These are phyloP conservation scores for Euphonia xanthogaster DNA, from an alignment of 2,797 vertebrate genomes.

Conservation along the genomic window DNA sequence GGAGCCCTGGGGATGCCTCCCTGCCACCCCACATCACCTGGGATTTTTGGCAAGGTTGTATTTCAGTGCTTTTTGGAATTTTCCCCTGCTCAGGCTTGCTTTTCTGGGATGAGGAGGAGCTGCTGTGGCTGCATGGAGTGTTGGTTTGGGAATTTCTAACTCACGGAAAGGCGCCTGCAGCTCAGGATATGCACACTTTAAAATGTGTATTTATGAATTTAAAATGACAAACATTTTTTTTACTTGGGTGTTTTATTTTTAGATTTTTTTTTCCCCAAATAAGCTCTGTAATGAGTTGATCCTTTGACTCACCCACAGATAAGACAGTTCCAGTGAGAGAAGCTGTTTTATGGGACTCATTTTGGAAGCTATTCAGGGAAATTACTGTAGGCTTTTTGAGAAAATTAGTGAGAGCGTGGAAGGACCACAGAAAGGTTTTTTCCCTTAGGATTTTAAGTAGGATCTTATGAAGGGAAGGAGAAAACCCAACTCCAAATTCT, in stretches of 20 bases:
- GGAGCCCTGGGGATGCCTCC: neutral
- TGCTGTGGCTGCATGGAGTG: neutral
- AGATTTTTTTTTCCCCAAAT: neutral
- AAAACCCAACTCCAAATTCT: neutral
- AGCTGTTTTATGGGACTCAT: neutral
- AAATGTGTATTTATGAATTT: neutral
- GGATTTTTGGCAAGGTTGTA: neutral
- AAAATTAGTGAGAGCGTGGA: neutral
- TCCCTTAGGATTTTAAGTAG: neutral
- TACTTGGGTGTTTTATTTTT: neutral
- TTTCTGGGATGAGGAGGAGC: neutral
- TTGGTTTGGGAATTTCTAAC: neutral
- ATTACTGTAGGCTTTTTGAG: slow-evolving; percentile 25
- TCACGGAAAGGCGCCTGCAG: neutral
- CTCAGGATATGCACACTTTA: neutral
- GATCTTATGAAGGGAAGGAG: neutral
- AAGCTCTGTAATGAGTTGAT: neutral
- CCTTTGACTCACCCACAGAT: neutral
- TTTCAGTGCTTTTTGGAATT: neutral
- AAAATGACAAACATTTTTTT: neutral
- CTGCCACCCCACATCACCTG: neutral
- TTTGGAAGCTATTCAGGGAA: slow-evolving; percentile 34
- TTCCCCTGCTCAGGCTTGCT: neutral
- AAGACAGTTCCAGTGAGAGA: neutral
- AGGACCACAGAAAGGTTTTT: neutral